phyloP scores from a whole-genome alignment of 2,113 vertebrate genomes.

The Colossoma macropomum region DNA sequence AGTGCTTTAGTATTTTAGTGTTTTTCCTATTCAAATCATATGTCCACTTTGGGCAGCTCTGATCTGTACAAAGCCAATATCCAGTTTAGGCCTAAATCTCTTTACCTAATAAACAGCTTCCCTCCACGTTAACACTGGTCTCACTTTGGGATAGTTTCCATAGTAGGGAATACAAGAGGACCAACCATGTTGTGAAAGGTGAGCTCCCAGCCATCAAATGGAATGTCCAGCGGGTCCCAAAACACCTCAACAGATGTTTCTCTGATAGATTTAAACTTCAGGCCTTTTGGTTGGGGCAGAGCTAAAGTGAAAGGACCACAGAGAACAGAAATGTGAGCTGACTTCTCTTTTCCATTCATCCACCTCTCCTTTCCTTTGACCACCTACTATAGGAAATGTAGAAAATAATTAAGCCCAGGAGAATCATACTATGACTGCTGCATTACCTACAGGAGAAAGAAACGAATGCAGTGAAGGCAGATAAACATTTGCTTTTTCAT shows the following conservation, averaged over 20 bases:
- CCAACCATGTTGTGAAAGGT: conserved; percentile 89
- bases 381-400: neutral
- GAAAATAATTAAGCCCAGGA: neutral
- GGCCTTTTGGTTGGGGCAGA: conserved; percentile 88
- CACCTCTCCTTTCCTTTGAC: neutral
- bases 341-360: neutral
- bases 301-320: conserved; percentile 69
- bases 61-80: neutral
- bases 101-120: neutral
- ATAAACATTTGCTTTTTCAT: neutral
- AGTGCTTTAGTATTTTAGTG: too few species aligned
- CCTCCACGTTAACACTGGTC: conserved; percentile 7
- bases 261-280: conserved; percentile 89
- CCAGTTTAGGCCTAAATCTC: neutral
- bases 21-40: neutral
- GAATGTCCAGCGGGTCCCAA: conserved; percentile 90
- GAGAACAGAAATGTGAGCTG: neutral
- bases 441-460: neutral
- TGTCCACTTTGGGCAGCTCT: neutral
- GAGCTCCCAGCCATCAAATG: conserved; percentile 92
- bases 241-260: conserved; percentile 91
- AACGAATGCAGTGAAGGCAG: neutral
- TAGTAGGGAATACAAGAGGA: conserved; percentile 24
- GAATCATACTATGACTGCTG: neutral
- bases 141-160: neutral